Conservation (phyloP, 2,113 vertebrate genomes). For the Miniopterus natalensis region DNA sequence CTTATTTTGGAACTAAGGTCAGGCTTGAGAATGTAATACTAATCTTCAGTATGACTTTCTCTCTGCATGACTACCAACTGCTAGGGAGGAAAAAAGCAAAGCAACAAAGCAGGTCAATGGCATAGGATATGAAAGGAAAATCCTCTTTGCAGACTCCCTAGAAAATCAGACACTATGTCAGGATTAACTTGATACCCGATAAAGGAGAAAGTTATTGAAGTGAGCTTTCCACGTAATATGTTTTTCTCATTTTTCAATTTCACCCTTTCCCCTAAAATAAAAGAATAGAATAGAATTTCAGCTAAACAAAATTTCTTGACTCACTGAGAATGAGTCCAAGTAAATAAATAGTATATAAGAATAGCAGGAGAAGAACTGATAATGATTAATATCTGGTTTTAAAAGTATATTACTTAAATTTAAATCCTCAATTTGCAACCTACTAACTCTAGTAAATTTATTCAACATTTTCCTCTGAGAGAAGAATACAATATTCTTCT, state of each 20-base stretch:
- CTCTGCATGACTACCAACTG: background rate
- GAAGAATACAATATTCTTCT: background rate
- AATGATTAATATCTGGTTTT: background rate
- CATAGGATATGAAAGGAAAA: slow-evolving; percentile 75
- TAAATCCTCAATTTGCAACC: background rate
- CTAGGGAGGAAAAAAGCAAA: slow-evolving; percentile 57
- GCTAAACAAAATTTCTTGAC: background rate
- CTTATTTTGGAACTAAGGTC: slow-evolving; percentile 70
- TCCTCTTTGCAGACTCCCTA: slow-evolving; percentile 63
- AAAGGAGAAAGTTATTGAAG: slow-evolving; percentile 71
- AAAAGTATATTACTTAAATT: background rate
- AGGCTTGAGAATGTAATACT: slow-evolving; percentile 46
- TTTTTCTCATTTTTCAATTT: slow-evolving; percentile 72
- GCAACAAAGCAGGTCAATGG: slow-evolving; percentile 69
- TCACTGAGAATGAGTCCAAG: slow-evolving; percentile 15
- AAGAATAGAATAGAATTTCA: slow-evolving; percentile 37
- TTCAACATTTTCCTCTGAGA: too few species aligned
- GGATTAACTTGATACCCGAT: slow-evolving; percentile 69
- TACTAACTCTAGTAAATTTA: background rate
- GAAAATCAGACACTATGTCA: slow-evolving; percentile 75
- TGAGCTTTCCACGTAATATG: slow-evolving; percentile 48
- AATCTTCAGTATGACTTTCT: slow-evolving; percentile 65
- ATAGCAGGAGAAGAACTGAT: background rate
- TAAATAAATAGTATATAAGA: slow-evolving; percentile 23
- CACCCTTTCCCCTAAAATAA: slow-evolving; percentile 61